A percentile compares a stretch with the other conserved stretches of the same genome.
phyloP scores from a whole-genome alignment of 2,888 invertebrate genomes.

The Encarsia formosa region DNA sequence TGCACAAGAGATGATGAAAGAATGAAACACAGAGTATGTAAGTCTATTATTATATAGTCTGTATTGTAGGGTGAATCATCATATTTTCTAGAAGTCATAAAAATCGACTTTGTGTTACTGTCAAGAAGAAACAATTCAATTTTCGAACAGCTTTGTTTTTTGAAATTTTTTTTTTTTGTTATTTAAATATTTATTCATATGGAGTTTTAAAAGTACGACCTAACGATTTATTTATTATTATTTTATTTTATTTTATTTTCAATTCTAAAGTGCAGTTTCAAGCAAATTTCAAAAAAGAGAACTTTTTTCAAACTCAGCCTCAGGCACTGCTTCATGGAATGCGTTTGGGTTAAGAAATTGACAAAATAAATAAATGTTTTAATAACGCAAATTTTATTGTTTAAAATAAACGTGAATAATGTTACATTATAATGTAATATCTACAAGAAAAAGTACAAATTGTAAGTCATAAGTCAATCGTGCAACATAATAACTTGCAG shows the following conservation, averaged over 20 bases:
- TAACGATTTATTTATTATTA: neutral
- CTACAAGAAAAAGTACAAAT: constrained; percentile 50
- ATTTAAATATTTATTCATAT: neutral
- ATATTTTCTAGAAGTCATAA: too few species aligned
- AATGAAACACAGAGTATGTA: too few species aligned
- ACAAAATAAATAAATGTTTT: too few species aligned
- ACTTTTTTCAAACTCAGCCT: too few species aligned
- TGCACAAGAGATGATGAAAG: too few species aligned
- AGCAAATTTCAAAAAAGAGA: neutral
- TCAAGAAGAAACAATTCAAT: too few species aligned
- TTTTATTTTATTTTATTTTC: neutral
- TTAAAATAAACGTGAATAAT: constrained; percentile 46
- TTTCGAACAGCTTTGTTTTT: too few species aligned
- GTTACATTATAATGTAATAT: constrained; percentile 43
- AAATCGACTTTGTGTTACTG: too few species aligned
- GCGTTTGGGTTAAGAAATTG: constrained; percentile 12
- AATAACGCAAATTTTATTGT: constrained; percentile 47
- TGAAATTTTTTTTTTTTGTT: too few species aligned
- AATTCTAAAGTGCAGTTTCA: neutral
- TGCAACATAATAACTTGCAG: constrained; percentile 33
- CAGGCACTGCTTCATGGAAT: neutral
- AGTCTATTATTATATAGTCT: too few species aligned
- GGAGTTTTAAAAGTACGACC: neutral
- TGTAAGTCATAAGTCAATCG: constrained; percentile 41
- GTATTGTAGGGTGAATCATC: too few species aligned